phyloP scores from a whole-genome alignment of 2,797 vertebrate genomes.

The Molossus alvarezi region DNA sequence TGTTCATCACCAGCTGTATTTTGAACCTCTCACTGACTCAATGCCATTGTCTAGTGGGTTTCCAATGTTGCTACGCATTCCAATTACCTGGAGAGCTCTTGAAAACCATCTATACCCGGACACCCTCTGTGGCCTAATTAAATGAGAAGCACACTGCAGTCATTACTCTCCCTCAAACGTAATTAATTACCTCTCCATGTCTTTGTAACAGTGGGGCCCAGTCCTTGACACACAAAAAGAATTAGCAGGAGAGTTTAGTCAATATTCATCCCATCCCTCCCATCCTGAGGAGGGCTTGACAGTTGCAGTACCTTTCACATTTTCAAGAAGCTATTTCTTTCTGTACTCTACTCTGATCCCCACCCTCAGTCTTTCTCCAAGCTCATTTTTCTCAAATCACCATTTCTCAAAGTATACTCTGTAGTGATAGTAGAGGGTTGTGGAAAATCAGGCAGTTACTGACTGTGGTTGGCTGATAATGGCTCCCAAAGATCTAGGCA shows the following conservation, averaged over 20 bases:
- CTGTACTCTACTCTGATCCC: not conserved
- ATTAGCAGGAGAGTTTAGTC: slow-evolving; percentile 62
- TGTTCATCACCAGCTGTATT: slow-evolving; percentile 67
- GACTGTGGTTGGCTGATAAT: not conserved
- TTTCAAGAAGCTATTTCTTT: slow-evolving; percentile 54
- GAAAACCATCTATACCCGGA: slow-evolving; percentile 57
- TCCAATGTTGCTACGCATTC: slow-evolving; percentile 45
- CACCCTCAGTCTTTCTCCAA: slow-evolving; percentile 17
- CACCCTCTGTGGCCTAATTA: slow-evolving; percentile 41
- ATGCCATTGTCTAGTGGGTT: slow-evolving; percentile 60
- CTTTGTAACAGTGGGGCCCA: slow-evolving; percentile 36
- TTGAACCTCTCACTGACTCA: slow-evolving; percentile 44
- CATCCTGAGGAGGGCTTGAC: not conserved
- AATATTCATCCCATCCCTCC: not conserved
- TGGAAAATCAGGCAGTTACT: not conserved
- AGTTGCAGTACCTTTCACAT: not conserved
- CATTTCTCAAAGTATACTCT: slow-evolving; percentile 51
- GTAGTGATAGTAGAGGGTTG: not conserved
- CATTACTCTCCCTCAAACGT: slow-evolving; percentile 57
- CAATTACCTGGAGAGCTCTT: slow-evolving; percentile 80
- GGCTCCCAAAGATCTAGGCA: not conserved
- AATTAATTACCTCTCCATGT: slow-evolving; percentile 77
- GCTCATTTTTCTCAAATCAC: slow-evolving; percentile 29
- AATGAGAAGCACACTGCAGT: not conserved
- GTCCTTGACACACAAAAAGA: slow-evolving; percentile 66